Evolutionary conservation across 2,888 invertebrate genomes (phyloP).

Genomic region (Corbicula japonica): DNA sequence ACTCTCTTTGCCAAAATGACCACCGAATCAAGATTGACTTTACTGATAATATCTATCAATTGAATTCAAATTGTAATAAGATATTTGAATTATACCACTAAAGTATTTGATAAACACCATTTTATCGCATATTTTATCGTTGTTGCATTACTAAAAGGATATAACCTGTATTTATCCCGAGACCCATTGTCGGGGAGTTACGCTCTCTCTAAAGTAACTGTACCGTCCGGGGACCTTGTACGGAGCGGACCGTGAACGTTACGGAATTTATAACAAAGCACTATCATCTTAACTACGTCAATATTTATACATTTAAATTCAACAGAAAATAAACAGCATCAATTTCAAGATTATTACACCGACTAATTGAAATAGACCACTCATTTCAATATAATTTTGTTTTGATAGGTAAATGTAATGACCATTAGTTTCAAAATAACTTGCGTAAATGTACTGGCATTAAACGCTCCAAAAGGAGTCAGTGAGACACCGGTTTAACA

Average conservation of each 20-base stretch:
- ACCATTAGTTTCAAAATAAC: conserved; percentile 3
- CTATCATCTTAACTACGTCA: conserved; percentile 33
- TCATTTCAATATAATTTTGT: neutral
- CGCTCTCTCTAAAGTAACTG: conserved; percentile 10
- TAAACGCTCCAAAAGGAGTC: conserved; percentile 25
- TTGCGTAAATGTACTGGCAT: conserved; percentile 36
- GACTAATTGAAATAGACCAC: neutral
- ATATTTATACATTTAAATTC: conserved; percentile 43
- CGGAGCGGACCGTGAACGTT: conserved; percentile 14
- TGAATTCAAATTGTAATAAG: conserved; percentile 50
- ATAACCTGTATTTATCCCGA: conserved; percentile 18
- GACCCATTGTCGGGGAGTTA: conserved; percentile 46
- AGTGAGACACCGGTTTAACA: conserved; percentile 20
- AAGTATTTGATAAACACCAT: conserved; percentile 26
- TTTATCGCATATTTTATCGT: conserved; percentile 36
- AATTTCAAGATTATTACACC: neutral
- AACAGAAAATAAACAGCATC: conserved; percentile 36
- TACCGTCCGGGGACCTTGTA: conserved; percentile 27
- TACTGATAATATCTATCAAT: conserved; percentile 45
- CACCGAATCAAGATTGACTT: conserved; percentile 12
- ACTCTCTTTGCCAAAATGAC: conserved; percentile 13
- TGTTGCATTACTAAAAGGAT: conserved; percentile 30
- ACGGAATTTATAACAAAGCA: conserved; percentile 20
- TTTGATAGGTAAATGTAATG: neutral
- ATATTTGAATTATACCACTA: conserved; percentile 49